Conservation (phyloP, 1,140 invertebrate species). For the Caenorhabditis remanei region DNA sequence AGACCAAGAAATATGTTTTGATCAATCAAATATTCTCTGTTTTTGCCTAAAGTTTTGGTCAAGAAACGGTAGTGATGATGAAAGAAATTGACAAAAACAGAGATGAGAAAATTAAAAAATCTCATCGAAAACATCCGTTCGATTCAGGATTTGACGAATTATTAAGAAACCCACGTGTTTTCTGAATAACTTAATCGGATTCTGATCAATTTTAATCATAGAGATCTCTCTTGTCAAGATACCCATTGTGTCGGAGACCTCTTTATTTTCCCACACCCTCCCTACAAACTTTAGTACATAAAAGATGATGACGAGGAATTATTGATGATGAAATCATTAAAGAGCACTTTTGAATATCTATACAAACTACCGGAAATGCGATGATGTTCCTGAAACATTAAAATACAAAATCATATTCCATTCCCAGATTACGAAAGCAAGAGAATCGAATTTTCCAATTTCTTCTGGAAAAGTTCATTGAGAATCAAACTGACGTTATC, state of each 20-base stretch:
- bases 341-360: background rate
- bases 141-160: background rate
- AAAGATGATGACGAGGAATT: background rate
- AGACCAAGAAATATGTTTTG: background rate
- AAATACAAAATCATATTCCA: too few species aligned
- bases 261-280: background rate
- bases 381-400: background rate
- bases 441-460: too few species aligned
- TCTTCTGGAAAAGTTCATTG: too few species aligned
- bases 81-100: too few species aligned
- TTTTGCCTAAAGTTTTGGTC: background rate
- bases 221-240: background rate
- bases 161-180: too few species aligned
- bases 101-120: too few species aligned
- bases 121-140: background rate
- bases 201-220: background rate
- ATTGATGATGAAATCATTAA: conserved; percentile 25
- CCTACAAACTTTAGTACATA: background rate
- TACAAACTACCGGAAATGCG: background rate
- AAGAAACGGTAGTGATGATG: background rate
- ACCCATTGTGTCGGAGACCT: background rate
- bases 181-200: too few species aligned
- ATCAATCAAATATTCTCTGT: background rate
- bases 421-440: too few species aligned
- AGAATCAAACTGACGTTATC: too few species aligned